Percentiles rank a stretch among this genome's conserved stretches.
Evolutionary conservation across 2,888 invertebrate genomes (phyloP).

Genomic region (Amblyteles armatorius): DNA sequence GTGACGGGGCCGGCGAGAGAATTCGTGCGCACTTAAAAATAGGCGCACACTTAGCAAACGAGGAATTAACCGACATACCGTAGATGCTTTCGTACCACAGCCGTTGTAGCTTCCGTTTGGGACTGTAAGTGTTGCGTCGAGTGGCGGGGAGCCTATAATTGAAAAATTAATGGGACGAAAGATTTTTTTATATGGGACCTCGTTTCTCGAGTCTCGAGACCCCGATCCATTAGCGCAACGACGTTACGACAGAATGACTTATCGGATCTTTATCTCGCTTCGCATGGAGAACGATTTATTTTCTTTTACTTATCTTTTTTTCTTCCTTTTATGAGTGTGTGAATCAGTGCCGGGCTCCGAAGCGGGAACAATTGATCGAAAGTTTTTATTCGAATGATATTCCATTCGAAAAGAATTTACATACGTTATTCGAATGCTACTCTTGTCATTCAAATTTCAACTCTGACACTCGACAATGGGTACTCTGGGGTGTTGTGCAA

Average conservation of each 20-base stretch:
- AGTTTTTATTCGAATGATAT: not conserved
- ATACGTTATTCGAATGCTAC: too few species aligned
- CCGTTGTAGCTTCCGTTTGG: slow-evolving; percentile 8
- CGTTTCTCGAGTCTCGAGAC: not conserved
- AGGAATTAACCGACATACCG: slow-evolving; percentile 12
- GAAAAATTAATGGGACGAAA: slow-evolving; percentile 34
- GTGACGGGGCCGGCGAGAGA: not conserved
- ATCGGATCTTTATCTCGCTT: slow-evolving; percentile 3
- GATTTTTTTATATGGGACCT: slow-evolving; percentile 12
- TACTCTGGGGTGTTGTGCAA: too few species aligned
- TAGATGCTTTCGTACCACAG: too few species aligned
- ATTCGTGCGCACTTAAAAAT: slow-evolving; percentile 41
- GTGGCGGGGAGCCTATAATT: slow-evolving; percentile 39
- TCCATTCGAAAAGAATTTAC: too few species aligned
- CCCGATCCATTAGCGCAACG: not conserved
- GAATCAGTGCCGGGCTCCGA: not conserved
- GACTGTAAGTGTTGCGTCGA: slow-evolving; percentile 1
- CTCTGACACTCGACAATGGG: too few species aligned
- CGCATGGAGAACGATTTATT: slow-evolving; percentile 3
- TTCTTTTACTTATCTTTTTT: not conserved
- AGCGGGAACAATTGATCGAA: not conserved
- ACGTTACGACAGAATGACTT: slow-evolving; percentile 1
- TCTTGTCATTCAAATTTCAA: too few species aligned
- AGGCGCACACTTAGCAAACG: slow-evolving; percentile 39
- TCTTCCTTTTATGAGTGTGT: not conserved